A percentile compares a stretch with the other conserved stretches of the same genome.
These are phyloP conservation scores for Tubulanus polymorphus DNA, from an alignment of 2,888 invertebrate genomes.

Conservation along the genomic window DNA sequence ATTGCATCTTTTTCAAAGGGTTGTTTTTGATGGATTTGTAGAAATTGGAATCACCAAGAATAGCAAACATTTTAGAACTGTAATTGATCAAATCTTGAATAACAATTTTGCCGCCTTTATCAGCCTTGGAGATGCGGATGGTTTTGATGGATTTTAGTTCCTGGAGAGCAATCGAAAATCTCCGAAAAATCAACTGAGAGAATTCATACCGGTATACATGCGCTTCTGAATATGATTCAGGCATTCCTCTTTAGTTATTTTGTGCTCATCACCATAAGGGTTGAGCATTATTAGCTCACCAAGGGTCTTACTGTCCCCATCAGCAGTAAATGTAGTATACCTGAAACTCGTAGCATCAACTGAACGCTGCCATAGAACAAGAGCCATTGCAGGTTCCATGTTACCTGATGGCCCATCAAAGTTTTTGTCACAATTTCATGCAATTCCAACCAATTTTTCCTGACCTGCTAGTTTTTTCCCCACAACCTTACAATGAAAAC, in stretches of 20 bases:
- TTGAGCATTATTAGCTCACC: neutral
- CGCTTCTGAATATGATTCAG: slow-evolving; percentile 5
- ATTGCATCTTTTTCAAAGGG: too few relatives aligned
- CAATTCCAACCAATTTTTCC: too few relatives aligned
- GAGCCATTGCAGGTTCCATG: slow-evolving; percentile 3
- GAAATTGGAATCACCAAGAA: too few relatives aligned
- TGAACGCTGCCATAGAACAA: neutral
- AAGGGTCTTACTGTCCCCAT: slow-evolving; percentile 2
- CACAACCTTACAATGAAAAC: slow-evolving; percentile 2
- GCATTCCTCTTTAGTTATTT: neutral
- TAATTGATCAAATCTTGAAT: too few relatives aligned
- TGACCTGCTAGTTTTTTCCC: neutral
- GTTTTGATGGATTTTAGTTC: too few relatives aligned
- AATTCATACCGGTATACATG: neutral
- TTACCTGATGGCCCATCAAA: slow-evolving; percentile 2
- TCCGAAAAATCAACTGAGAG: too few relatives aligned
- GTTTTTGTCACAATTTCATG: slow-evolving; percentile 5
- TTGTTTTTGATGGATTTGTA: too few relatives aligned
- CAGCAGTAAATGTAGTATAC: slow-evolving; percentile 1
- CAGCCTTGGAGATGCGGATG: too few relatives aligned
- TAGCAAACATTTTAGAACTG: too few relatives aligned
- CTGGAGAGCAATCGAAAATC: too few relatives aligned
- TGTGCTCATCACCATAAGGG: neutral
- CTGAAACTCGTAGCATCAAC: neutral
- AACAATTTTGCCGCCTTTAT: too few relatives aligned